Base-by-base conservation (phyloP, 1,140 invertebrate genomes). In the Paramacrobiotus metropolitanus region DNA sequence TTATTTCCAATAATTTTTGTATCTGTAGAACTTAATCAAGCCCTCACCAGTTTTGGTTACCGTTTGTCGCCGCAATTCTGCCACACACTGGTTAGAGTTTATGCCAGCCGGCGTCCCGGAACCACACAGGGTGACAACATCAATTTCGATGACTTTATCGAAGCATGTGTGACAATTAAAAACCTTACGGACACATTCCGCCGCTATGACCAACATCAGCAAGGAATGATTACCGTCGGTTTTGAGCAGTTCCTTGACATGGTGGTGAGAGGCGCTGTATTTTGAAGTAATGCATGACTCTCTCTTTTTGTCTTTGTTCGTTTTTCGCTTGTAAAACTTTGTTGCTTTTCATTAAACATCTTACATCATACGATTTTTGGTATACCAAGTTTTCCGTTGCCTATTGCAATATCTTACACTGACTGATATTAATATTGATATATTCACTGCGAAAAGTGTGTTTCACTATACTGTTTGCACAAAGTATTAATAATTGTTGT, bases 141-240 rank as follows among this genome's bases (percentile, higher is more conserved):
- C 15, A 70, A 74, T 31, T 74, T 75, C 68, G 73, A 75, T 66
- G 71, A 72, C 61, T 75, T 75, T 66, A 75, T 75, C 45, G 72
- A 75, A 63, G 68, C 69, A n/a, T 73, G 71, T 68, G 72, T 74
- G 4, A 73, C 73, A 71, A 66, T 74, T 9, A 72, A 72, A 63
- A 66, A 68, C 20, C 64, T 74, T 28, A 73, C 72, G 61, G 71
- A 73, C 60, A 71, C 72, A 63, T 74, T 74, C 64, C 60, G 71
- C 59, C 63, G 62, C 20, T 73, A 72, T 63, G 73, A 73, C 63
- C 61, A 64, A 4, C 34, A 15, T 15, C 34, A 40, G 34, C 34
- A 40, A 40, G 34, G 34, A 40, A 40, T n/a, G 34, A n/a, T 9
- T 40, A n/a, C n/a, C 34, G 34, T 40, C 34, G 34, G 34, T 15